Evolutionary conservation across 1,140 invertebrate genomes (phyloP).

Genomic region (Nephila pilipes): DNA sequence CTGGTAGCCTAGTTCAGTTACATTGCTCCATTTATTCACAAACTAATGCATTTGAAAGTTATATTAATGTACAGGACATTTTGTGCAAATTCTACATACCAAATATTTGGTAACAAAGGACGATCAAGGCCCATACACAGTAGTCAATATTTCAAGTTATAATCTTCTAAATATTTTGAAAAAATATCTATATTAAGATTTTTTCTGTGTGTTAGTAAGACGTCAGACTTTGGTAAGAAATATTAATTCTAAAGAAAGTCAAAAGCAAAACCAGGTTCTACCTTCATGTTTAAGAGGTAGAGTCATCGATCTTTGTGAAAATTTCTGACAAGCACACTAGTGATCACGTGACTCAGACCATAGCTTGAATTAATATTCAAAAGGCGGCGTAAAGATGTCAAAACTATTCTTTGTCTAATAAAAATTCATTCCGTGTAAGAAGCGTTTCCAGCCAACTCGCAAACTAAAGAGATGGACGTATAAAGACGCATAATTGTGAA

Average conservation of each 20-base stretch:
- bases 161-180: not conserved
- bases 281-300: not conserved
- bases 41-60: too few species aligned
- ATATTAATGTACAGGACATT: too few species aligned
- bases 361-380: slow-evolving; percentile 68
- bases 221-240: not conserved
- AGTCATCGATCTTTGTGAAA: slow-evolving; percentile 65
- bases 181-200: not conserved
- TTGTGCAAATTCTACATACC: too few species aligned
- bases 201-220: not conserved
- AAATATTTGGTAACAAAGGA: too few species aligned
- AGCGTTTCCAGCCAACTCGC: slow-evolving; percentile 55
- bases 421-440: slow-evolving; percentile 71
- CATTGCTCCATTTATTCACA: too few species aligned
- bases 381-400: slow-evolving; percentile 62
- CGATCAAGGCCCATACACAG: too few species aligned
- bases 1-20: too few species aligned
- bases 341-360: slow-evolving; percentile 60
- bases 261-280: not conserved
- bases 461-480: slow-evolving; percentile 15
- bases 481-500: slow-evolving; percentile 71
- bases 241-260: not conserved
- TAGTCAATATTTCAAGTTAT: too few species aligned
- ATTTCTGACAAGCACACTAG: slow-evolving; percentile 50
- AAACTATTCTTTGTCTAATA: slow-evolving; percentile 71